phyloP scores from a whole-genome alignment of 2,888 invertebrate genomes.

The Thelaira solivaga region DNA sequence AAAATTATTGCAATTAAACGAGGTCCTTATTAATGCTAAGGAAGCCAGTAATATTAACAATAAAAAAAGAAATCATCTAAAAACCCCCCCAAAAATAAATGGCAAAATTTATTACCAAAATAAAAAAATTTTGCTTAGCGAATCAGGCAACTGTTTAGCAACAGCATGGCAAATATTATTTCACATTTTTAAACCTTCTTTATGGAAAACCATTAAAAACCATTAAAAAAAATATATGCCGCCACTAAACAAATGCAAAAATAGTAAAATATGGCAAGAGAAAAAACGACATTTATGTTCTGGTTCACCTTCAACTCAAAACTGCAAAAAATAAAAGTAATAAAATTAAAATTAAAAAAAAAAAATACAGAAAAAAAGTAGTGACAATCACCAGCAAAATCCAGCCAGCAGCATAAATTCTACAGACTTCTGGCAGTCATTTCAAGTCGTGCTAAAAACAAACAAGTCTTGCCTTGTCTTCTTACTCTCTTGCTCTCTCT shows the following conservation, averaged over 20 bases:
- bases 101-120: too few relatives aligned
- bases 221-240: too few relatives aligned
- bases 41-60: too few relatives aligned
- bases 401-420: slow-evolving; percentile 11
- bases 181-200: not conserved
- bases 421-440: slow-evolving; percentile 1
- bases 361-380: slow-evolving; percentile 5
- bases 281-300: slow-evolving; percentile 46
- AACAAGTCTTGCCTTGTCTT: too few relatives aligned
- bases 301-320: slow-evolving; percentile 57
- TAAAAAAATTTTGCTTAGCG: too few relatives aligned
- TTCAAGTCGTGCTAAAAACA: slow-evolving; percentile 14
- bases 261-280: too few relatives aligned
- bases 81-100: too few relatives aligned
- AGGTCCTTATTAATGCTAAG: too few relatives aligned
- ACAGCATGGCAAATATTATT: too few relatives aligned
- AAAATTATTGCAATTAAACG: too few relatives aligned
- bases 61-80: too few relatives aligned
- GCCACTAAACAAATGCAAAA: slow-evolving; percentile 12
- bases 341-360: slow-evolving; percentile 3
- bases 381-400: slow-evolving; percentile 2
- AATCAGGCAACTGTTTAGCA: too few relatives aligned
- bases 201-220: not conserved
- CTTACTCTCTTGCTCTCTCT: slow-evolving; percentile 5
- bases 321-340: not conserved